These are phyloP conservation scores for Aphrophora alni DNA, from an alignment of 2,888 invertebrate genomes.

Conservation along the genomic window DNA sequence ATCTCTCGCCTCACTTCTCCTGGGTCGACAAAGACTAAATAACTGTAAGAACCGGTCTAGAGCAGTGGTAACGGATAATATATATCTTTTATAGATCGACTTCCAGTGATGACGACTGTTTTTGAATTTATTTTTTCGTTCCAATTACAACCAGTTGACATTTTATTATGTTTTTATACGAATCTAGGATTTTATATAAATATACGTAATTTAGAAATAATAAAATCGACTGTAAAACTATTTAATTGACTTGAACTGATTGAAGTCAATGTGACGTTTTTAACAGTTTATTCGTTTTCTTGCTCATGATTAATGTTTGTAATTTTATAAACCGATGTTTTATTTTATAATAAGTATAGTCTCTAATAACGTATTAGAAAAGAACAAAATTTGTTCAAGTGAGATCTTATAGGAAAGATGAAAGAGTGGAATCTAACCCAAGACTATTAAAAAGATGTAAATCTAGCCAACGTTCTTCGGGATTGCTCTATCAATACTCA, in stretches of 20 bases:
- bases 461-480: no score
- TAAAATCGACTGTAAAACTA: not conserved
- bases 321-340: no score
- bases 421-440: no score
- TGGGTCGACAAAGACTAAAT: not conserved
- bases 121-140: not conserved
- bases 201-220: not conserved
- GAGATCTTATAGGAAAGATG: no score
- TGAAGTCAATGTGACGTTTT: no score
- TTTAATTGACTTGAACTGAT: not conserved
- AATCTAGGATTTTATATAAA: not conserved
- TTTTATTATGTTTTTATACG: not conserved
- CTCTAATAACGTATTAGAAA: no score
- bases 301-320: no score
- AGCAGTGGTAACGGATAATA: not conserved
- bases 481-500: no score
- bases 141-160: not conserved
- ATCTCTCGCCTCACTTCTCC: not conserved
- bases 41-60: not conserved
- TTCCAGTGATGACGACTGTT: not conserved
- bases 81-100: not conserved
- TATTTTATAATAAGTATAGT: no score
- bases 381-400: no score
- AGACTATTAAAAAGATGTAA: no score
- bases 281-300: no score